Base-by-base conservation (phyloP, 2,797 vertebrate genomes). In the Corythornis leucogaster region DNA sequence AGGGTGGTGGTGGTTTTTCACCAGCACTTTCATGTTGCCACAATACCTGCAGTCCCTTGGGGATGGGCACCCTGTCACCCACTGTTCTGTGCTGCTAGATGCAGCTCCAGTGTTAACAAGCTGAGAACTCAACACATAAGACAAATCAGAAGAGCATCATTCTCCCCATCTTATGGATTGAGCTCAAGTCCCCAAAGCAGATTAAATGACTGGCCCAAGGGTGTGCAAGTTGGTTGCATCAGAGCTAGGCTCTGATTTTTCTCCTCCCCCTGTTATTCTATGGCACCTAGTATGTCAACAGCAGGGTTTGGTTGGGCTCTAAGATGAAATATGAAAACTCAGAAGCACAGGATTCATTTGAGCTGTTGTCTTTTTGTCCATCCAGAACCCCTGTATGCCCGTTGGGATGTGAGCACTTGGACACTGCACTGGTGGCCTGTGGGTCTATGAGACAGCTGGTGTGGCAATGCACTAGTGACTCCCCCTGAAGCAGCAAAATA, bases 331-430 rank as follows among this genome's bases (percentile, higher is more conserved):
- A 28, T 9, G 74, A 57, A 70, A 20, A 59, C 21, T 8, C 15
- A 63, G 38, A 46, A 90, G 30, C 12, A 66, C 13, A 53, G 53
- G 48, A 63, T 35, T 73, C 3, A 16, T 22, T 75, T 71, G 20
- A 57, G 25, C 6, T 2, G 0, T 5, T 57, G 11, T 30, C 15
- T 81, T 58, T 85, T 73, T 42, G 64, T 24, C 25, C 18, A 31
- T 28, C 42, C 46, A 9, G 15, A 77, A 54, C 4, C 15, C 16
- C 9, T 2, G 1, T 5, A 13, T 1, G 11, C 4, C 13, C 21
- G 30, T 10, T 0, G 0, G 33, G 53, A 57, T 58, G 42, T 25
- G 69, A 73, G 46, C 35, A 22, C 48, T 40, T 0, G 1, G 33
- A 35, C 1, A 2, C 7, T 43, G 53, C 24, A 35, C 18, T 6